A percentile compares a stretch with the other conserved stretches of the same genome.
Conservation (phyloP, 64 coral and sea anemone genomes). For the Actinia tenebrosa region DNA sequence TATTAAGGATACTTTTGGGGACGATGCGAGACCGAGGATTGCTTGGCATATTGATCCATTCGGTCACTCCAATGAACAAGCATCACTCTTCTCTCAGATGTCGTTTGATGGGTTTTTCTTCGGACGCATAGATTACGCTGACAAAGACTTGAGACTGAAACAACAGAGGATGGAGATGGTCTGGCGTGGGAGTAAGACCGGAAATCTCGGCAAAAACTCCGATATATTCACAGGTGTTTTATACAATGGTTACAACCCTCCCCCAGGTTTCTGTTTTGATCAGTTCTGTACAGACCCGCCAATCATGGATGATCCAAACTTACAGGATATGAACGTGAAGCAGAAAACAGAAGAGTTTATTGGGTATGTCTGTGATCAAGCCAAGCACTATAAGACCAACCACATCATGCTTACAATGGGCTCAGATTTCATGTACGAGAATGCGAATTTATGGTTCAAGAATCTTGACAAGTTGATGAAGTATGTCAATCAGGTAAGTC, state of each 20-base stretch:
- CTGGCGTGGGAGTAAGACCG: slow-evolving; percentile 45
- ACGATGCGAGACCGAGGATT: slow-evolving; percentile 46
- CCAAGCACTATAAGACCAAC: slow-evolving; percentile 46
- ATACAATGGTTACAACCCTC: slow-evolving; percentile 49
- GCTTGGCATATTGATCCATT: slow-evolving; percentile 69
- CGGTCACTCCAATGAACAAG: slow-evolving; percentile 64
- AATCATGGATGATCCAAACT: slow-evolving; percentile 23
- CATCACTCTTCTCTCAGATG: slow-evolving; percentile 60
- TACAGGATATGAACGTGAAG: slow-evolving; percentile 35
- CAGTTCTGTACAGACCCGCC: slow-evolving; percentile 38
- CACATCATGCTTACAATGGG: slow-evolving; percentile 54
- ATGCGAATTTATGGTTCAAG: slow-evolving; percentile 57
- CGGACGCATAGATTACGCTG: slow-evolving; percentile 51
- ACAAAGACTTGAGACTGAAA: slow-evolving; percentile 33
- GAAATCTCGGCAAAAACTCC: slow-evolving; percentile 43
- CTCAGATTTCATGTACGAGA: slow-evolving; percentile 68
- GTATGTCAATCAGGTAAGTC: slow-evolving; percentile 41
- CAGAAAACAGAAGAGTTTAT: slow-evolving; percentile 39
- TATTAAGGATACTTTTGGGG: slow-evolving; percentile 56
- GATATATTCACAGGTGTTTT: slow-evolving; percentile 65
- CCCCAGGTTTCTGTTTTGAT: slow-evolving; percentile 51
- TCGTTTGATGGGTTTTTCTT: slow-evolving; percentile 72
- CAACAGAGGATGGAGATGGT: slow-evolving; percentile 57
- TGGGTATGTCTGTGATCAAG: slow-evolving; percentile 14
- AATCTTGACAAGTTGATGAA: slow-evolving; percentile 57